Evolutionary conservation across 1,140 invertebrate species (phyloP), one percentile per base, ranked within the genome.

Genomic region (Mesaphorura yosii): DNA sequence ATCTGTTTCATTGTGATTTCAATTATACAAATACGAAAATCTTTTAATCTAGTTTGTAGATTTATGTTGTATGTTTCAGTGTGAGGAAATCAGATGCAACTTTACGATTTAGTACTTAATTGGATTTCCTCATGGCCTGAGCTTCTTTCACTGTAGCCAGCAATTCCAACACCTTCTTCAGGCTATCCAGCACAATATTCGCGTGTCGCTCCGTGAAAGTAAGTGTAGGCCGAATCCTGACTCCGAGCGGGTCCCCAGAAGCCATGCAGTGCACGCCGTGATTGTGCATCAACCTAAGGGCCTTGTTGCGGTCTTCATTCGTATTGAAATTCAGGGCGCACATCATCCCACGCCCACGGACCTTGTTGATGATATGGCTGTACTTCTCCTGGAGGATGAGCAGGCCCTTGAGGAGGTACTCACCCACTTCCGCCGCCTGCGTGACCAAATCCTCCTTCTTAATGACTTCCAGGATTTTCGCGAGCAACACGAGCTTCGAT

Each of bases 331-430:
- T 47, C 31, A 28, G 50, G 0, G 94, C 83, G 63, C 89, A 78
- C 67, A 94, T 93, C 14, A 90, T 94, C 31, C 95, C 95, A 31
- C 83, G 75, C 17, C 94, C 95, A 57, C 95, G 76, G 1, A 81
- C 79, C 5, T 86, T 87, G 65, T 82, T 80, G 0, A 96, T 70
- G 12, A 84, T 58, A 50, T 76, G 67, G 0, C 84, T 78, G 68
- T 81, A 86, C 66, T 88, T 81, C 2, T 79, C 81, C 69, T 88
- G 76, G 17, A 66, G 53, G 40, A 68, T 54, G 40, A 68, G 49
- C 14, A 98, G 69, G 26, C 86, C 82, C n/a, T 75, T 68, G 54
- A 87, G 75, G 0, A 94, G 70, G 26, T 83, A 73, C 45, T 81
- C 72, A 15, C 95, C 95, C 3, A 84, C 79, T 60, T 77, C 70